These are phyloP conservation scores for Polyommatus icarus DNA, from an alignment of 2,888 invertebrate genomes.

Conservation along the genomic window DNA sequence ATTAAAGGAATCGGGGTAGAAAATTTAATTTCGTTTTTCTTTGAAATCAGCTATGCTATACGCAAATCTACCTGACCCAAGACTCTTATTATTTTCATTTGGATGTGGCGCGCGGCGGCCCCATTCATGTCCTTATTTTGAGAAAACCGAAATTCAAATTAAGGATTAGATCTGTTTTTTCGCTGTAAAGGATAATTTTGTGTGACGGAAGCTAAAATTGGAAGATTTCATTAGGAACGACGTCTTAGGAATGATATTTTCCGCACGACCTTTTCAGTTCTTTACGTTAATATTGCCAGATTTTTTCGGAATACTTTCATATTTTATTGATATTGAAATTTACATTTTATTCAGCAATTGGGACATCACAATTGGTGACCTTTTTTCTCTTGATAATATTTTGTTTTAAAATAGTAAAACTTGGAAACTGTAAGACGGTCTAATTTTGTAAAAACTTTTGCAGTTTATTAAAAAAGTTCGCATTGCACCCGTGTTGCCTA, in stretches of 20 bases:
- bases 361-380: background rate
- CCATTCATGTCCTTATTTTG: background rate
- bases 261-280: background rate
- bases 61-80: constrained; percentile 33
- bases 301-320: background rate
- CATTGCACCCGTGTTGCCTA: background rate
- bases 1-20: background rate
- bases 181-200: constrained; percentile 12
- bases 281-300: background rate
- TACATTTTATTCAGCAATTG: background rate
- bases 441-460: background rate
- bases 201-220: constrained; percentile 8
- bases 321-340: background rate
- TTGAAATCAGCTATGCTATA: constrained; percentile 34
- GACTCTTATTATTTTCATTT: constrained; percentile 29
- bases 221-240: constrained; percentile 3
- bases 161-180: constrained; percentile 5
- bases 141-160: constrained; percentile 5
- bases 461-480: constrained; percentile 8
- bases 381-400: background rate
- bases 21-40: constrained; percentile 35
- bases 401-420: background rate
- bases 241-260: background rate
- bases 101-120: background rate
- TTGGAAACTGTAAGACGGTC: background rate